Base-by-base conservation (phyloP, 2,797 vertebrate genomes). In the Spea hammondii region DNA sequence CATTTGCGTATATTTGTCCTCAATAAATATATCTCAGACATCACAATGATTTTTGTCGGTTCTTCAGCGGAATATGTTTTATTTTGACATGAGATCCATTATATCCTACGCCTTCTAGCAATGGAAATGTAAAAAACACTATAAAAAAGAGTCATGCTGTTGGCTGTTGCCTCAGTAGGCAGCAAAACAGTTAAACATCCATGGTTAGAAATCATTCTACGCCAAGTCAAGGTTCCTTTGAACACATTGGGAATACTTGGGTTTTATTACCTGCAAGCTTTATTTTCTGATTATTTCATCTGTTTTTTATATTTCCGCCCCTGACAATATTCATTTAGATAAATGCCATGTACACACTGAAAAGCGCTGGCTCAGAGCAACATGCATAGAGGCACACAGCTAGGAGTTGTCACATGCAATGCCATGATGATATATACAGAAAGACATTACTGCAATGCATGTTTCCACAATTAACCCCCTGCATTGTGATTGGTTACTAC, bases 281-380 rank as follows among this genome's bases (percentile, higher is more conserved):
- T 73, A 79, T 68, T 79, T 72, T 79, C 70, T 79, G 62, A 73
- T 73, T 53, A 73, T 73, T 79, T 70, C 77, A 79, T 72, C 77
- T 79, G 77, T 49, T 72, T 79, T 78, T 72, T 72, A 45, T 62
- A 64, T 60, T 17, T 79, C 60, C 70, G 9, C 49, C 44, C 67
- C 17, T 66, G 64, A 73, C 77, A 79, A 79, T 72, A 79, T 79
- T 72, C 77, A 73, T 79, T 79, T 72, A 72, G 77, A 78, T 78
- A 78, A 78, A 78, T 72, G 77, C 62, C 70, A 59, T 13, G 12
- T 57, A 14, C 45, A 53, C 13, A 65, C 48, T 46, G 49, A 65
- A 48, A 72, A 59, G 50, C 64, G 5, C 50, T 17, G 51, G 44
- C 44, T 66, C 69, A 66, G 47, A 46, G 50, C 50, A 45, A 71